A percentile compares a stretch with the other conserved stretches of the same genome.
Conservation (phyloP, 2,797 vertebrate genomes). For the Heliangelus exortis region DNA sequence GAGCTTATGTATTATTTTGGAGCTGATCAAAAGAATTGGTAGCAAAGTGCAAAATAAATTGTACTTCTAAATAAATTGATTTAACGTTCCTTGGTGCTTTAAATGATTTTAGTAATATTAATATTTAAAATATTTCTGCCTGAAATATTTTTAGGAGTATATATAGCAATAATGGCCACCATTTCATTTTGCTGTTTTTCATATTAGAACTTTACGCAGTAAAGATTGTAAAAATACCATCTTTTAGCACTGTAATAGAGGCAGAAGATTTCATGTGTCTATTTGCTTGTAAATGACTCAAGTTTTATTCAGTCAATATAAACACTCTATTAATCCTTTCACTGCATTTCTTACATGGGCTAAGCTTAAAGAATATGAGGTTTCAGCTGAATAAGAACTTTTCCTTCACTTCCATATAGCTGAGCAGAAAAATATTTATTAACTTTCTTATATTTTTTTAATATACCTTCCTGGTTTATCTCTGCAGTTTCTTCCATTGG, state of each 20-base stretch:
- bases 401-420: background rate
- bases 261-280: slow-evolving; percentile 42
- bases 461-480: background rate
- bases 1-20: slow-evolving; percentile 67
- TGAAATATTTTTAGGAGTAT: slow-evolving; percentile 74
- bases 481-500: background rate
- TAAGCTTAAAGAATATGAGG: slow-evolving; percentile 14
- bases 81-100: slow-evolving; percentile 78
- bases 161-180: slow-evolving; percentile 68
- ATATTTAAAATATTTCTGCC: slow-evolving; percentile 78
- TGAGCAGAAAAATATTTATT: background rate
- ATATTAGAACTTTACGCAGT: slow-evolving; percentile 65
- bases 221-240: slow-evolving; percentile 70
- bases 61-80: slow-evolving; percentile 75
- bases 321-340: slow-evolving; percentile 59
- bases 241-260: slow-evolving; percentile 62
- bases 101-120: slow-evolving; percentile 79
- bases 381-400: slow-evolving; percentile 27
- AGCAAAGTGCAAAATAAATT: slow-evolving; percentile 77
- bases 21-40: slow-evolving; percentile 76
- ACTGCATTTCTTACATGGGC: slow-evolving; percentile 34
- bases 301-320: slow-evolving; percentile 74
- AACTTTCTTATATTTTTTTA: background rate
- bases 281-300: slow-evolving; percentile 71
- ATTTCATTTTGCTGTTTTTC: slow-evolving; percentile 72